Conservation (phyloP, 2,797 vertebrate species). For the Acestrorhynchus altus region DNA sequence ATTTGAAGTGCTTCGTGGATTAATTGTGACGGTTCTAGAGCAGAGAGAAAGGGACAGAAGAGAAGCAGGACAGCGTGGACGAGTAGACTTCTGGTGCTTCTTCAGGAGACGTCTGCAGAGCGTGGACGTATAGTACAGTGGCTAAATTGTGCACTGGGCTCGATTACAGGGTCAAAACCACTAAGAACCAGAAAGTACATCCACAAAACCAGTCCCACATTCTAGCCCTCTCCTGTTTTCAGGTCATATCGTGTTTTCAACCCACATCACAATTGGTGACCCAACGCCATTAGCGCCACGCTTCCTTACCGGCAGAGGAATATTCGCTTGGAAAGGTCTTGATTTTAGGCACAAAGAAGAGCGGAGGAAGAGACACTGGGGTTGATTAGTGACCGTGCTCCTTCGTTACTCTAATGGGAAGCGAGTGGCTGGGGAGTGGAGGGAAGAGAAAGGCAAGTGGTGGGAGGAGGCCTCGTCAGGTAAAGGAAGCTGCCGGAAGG, state of each 20-base stretch:
- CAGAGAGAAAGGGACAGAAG: background rate
- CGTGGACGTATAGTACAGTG: background rate
- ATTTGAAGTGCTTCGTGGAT: too few relatives aligned
- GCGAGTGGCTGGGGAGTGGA: constrained; percentile 25
- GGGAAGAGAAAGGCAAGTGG: constrained; percentile 35
- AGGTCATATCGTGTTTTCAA: background rate
- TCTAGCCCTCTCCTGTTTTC: background rate
- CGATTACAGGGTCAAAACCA: constrained; percentile 1
- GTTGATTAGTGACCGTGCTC: constrained; percentile 43
- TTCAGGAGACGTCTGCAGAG: background rate
- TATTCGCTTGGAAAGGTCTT: constrained; percentile 44
- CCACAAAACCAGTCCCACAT: background rate
- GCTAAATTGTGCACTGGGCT: background rate
- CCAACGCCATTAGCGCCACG: background rate
- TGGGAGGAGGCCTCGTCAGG: constrained; percentile 38
- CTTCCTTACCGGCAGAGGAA: constrained; percentile 33
- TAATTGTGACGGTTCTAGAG: too few relatives aligned
- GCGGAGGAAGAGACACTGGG: constrained; percentile 26
- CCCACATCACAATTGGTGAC: background rate
- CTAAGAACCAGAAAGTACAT: background rate
- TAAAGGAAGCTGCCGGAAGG: constrained; percentile 39
- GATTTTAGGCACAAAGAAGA: constrained; percentile 44
- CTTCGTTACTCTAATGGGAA: constrained; percentile 35
- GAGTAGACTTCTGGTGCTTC: background rate
- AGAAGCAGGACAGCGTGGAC: background rate